phyloP scores from a whole-genome alignment of 2,797 vertebrate species.

The Danio kyathit region DNA sequence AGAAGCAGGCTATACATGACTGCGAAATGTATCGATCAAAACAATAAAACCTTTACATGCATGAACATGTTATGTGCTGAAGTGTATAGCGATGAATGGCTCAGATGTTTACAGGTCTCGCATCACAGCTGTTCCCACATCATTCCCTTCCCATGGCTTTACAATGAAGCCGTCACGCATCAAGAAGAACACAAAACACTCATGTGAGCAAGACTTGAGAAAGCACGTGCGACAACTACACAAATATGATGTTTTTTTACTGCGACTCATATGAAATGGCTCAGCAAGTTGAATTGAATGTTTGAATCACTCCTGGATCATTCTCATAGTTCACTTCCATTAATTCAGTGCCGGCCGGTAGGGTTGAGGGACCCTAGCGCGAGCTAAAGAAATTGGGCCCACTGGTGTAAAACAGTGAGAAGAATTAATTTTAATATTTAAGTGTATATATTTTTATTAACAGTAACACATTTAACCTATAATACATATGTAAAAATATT shows the following conservation, averaged over 20 bases:
- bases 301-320: neutral
- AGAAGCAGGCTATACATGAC: neutral
- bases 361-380: too few relatives aligned
- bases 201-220: neutral
- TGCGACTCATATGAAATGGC: neutral
- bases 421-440: too few relatives aligned
- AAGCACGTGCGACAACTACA: neutral
- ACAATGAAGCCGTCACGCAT: constrained; percentile 1
- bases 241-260: neutral
- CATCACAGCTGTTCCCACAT: constrained; percentile 2
- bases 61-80: neutral
- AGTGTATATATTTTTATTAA: too few relatives aligned
- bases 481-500: too few relatives aligned
- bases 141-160: neutral
- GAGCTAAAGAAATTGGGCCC: too few relatives aligned
- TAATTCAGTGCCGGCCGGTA: too few relatives aligned
- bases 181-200: constrained; percentile 16
- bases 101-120: neutral
- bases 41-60: neutral
- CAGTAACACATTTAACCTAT: too few relatives aligned
- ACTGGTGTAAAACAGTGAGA: too few relatives aligned
- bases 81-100: neutral
- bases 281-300: too few relatives aligned
- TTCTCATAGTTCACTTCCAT: neutral
- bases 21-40: neutral